Evolutionary conservation across 2,797 vertebrate genomes (phyloP), one percentile per base, ranked within the genome.

Genomic region (Falco novaeseelandiae): DNA sequence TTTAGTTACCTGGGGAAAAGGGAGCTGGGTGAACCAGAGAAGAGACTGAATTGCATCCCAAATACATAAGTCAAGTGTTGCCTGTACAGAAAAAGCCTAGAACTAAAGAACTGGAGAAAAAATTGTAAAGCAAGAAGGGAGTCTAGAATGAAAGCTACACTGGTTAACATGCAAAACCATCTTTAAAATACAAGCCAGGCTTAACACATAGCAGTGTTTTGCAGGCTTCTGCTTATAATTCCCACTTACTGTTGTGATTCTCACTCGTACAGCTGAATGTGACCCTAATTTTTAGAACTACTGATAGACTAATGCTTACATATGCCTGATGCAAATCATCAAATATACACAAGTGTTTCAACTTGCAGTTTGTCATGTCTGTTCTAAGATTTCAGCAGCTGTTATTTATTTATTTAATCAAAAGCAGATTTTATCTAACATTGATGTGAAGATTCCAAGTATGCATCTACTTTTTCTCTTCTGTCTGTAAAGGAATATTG

Each of bases 351-450:
- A 71, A 83, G 44, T 61, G 46, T 71, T 92, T 95, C 61, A 61
- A 38, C n/a, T 86, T 95, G 38, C 72, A 91, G 52, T 78, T 90
- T 91, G 36, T 76, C 70, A 69, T 81, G 46, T 82, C 70, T 85
- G 23, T 77, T 93, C 69, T 89, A 88, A 88, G 72, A 88, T 90
- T 94, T 90, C 76, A 88, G 54, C 84, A 96, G 84, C 78, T 91
- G 69, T 44, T 89, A 82, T 91, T 87, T 97, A 86, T 93, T 97
- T 96, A 67, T 74, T 87, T 88, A 91, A 94, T 95, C n/a, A 57
- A 81, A 84, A 84, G 34, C 92, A 90, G 54, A 83, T 88, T 96
- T 96, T 71, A 63, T 89, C 76, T 83, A 85, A 71, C 32, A 69
- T 34, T 67, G 21, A 36, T 85, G 46, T 82, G 88, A 97, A 85